phyloP scores from a whole-genome alignment of 2,888 invertebrate species.

The Cecidostiba fungosa region DNA sequence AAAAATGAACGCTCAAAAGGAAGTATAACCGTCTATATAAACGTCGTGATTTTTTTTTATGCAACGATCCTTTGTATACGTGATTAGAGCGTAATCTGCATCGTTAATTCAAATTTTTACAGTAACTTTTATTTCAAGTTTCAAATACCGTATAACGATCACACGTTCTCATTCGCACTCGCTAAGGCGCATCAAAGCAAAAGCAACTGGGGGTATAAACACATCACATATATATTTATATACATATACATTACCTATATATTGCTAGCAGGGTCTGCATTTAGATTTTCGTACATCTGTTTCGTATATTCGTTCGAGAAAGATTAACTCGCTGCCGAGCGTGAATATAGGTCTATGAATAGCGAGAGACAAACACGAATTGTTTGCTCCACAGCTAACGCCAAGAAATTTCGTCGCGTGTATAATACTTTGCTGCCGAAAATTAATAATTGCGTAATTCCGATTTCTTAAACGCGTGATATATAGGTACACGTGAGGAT shows the following conservation, averaged over 20 bases:
- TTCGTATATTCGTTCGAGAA: slow-evolving; percentile 33
- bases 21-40: background rate
- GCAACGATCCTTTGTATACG: background rate
- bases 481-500: too few species aligned
- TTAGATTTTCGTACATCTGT: slow-evolving; percentile 50
- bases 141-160: background rate
- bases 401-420: slow-evolving; percentile 36
- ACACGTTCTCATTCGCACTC: background rate
- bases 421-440: background rate
- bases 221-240: background rate
- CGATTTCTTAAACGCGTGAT: background rate
- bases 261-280: slow-evolving; percentile 13
- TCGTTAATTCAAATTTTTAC: background rate
- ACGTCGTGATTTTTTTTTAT: background rate
- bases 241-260: too few species aligned
- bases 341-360: slow-evolving; percentile 32
- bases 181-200: slow-evolving; percentile 15
- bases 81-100: background rate
- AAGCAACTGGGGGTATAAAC: background rate
- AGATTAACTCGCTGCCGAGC: slow-evolving; percentile 21
- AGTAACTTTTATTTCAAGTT: background rate
- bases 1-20: background rate
- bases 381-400: background rate
- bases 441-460: background rate
- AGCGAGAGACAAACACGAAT: slow-evolving; percentile 45